Evolutionary conservation across 2,113 vertebrate species (phyloP).

Genomic region (Dendrocopos noguchii): DNA sequence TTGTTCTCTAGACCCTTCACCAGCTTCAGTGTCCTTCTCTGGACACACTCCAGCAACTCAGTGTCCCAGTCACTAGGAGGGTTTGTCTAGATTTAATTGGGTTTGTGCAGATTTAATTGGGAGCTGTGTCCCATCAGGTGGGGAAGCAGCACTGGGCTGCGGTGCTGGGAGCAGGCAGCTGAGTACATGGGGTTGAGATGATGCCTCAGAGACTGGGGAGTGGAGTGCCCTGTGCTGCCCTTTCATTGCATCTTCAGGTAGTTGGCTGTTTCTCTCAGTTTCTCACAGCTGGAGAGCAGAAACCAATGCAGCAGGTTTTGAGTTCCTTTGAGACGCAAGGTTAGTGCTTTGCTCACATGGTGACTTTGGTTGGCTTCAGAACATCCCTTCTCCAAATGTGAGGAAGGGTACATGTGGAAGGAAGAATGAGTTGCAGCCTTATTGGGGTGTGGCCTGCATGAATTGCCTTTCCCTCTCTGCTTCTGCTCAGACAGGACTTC

Average conservation of each 20-base stretch:
- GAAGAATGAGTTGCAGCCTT: not conserved
- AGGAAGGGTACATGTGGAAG: not conserved
- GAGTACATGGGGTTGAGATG: accelerated
- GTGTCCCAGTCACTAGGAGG: not conserved
- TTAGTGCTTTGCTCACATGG: not conserved
- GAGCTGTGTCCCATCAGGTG: accelerated
- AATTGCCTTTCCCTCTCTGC: conserved; percentile 33
- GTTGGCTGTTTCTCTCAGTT: not conserved
- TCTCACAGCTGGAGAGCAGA: not conserved
- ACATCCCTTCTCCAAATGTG: not conserved
- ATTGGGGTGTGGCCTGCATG: not conserved
- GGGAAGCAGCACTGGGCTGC: not conserved
- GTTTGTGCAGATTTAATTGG: no score
- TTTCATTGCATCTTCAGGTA: conserved; percentile 23
- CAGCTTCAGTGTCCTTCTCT: no score
- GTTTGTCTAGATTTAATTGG: not conserved
- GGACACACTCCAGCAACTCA: no score
- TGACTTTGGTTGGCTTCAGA: conserved; percentile 15
- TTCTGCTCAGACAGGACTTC: conserved; percentile 34
- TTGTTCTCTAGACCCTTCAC: no score
- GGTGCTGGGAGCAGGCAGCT: not conserved
- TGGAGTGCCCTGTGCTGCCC: not conserved
- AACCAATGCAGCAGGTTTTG: not conserved
- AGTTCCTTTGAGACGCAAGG: not conserved
- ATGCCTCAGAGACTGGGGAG: not conserved